Evolutionary conservation across 1,140 invertebrate genomes (phyloP), one percentile per base, ranked within the genome.

Genomic region (Manduca sexta): DNA sequence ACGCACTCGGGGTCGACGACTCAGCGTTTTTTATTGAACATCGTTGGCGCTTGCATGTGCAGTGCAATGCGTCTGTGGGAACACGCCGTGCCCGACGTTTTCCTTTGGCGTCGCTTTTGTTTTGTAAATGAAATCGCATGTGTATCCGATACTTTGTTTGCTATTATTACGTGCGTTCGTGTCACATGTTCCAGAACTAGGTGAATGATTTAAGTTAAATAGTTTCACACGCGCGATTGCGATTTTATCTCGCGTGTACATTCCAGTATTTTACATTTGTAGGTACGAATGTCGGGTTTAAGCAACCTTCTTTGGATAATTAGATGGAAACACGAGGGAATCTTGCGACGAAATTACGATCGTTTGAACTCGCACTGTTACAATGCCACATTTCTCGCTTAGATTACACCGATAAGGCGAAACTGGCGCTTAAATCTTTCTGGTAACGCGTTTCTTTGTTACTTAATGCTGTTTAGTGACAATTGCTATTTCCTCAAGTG

Each of bases 1-100:
- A 84, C 81, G 81, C 81, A 81, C 66, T 57, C 63, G 63, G 67
- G 81, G 81, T 83, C 81, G 66, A 70, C 68, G 81, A 81, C 79
- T 75, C 51, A 55, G 43, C 45, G 60, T 74, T 56, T 76, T 75
- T 75, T 83, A 74, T 72, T 77, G 65, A 65, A 59, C 46, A 49
- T 16, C 46, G 63, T 51, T 59, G 51, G 49, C 52, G 58, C 60
- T 72, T 75, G 74, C 74, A 78, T 79, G 64, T 78, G 75, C 71
- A 80, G 12, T 56, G 48, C 60, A 49, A 29, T 47, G 43, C 46
- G 42, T 64, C 70, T 72, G 74, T 81, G 80, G 75, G 78, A 82
- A 82, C 68, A 62, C 11, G 63, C 60, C 64, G 60, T 69, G 66
- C 59, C 67, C 47, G 39, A 54, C 50, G 55, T 71, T 70, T 76